Base-by-base conservation (phyloP, 2,888 invertebrate genomes). In the Xestoiulus laeticollis region DNA sequence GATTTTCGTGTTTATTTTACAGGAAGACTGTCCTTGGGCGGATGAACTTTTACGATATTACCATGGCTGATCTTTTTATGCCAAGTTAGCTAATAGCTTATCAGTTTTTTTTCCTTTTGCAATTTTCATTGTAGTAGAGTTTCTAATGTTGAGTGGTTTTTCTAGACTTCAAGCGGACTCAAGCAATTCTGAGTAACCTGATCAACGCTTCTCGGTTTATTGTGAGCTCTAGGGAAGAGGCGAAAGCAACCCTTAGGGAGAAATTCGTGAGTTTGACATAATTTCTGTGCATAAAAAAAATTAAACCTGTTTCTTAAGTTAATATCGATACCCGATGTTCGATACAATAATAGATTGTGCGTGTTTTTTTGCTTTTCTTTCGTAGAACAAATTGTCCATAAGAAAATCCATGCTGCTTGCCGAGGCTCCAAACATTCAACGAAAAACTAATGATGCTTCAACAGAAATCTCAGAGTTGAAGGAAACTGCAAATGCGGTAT, bases 241-340 rank as follows among this genome's bases (percentile, higher is more conserved):
- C 53, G 1, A 53, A 6, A n/a, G 53, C 3, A 53, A 4, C 53
- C n/a, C 19, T 53, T 1, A 19, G n/a, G 53, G 53, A 53, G n/a
- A 53, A 53, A 53, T 53, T 53, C 53, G 53, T 53, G 53, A 53
- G 53, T 53, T n/a, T 53, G n/a, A n/a, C n/a, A n/a, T n/a, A n/a
- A n/a, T n/a, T n/a, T n/a, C n/a, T n/a, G n/a, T n/a, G n/a, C n/a
- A n/a, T n/a, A n/a, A n/a, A n/a, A n/a, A n/a, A n/a, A n/a, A n/a
- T n/a, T n/a, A n/a, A n/a, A n/a, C n/a, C n/a, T n/a, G n/a, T n/a
- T n/a, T n/a, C n/a, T n/a, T n/a, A n/a, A n/a, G n/a, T n/a, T n/a
- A n/a, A n/a, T n/a, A n/a, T n/a, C n/a, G n/a, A n/a, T n/a, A n/a
- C n/a, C n/a, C n/a, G n/a, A n/a, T n/a, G n/a, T n/a, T n/a, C n/a